Percentiles rank a stretch among this genome's conserved stretches.
Evolutionary conservation across 2,797 vertebrate genomes (phyloP).

Genomic region (Orestias chungarensis): DNA sequence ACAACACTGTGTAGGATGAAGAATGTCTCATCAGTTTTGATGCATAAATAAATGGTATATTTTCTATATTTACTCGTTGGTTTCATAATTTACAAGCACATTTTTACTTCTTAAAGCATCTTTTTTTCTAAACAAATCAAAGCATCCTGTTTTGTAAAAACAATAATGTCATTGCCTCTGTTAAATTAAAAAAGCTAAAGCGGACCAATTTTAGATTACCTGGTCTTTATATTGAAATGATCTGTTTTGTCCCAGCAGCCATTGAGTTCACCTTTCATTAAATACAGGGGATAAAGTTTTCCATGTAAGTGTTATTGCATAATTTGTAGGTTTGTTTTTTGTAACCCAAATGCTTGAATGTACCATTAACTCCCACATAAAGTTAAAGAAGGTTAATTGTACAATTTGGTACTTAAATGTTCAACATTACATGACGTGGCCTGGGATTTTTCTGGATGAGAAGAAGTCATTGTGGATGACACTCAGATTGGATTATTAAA

Average conservation of each 20-base stretch:
- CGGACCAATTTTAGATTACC: background rate
- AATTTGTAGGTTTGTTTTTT: background rate
- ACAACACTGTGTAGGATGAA: constrained; percentile 53
- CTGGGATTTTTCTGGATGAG: background rate
- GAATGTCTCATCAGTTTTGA: constrained; percentile 45
- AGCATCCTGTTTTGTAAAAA: background rate
- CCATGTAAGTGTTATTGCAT: background rate
- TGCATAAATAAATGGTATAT: constrained; percentile 22
- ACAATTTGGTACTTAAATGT: background rate
- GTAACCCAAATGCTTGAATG: background rate
- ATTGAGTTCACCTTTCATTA: background rate
- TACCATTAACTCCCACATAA: background rate
- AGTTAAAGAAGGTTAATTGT: background rate
- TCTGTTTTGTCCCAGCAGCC: background rate
- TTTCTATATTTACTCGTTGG: constrained; percentile 12
- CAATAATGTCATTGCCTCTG: background rate
- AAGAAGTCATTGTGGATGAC: background rate
- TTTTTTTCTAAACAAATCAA: background rate
- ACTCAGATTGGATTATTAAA: background rate
- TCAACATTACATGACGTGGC: background rate
- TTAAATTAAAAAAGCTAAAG: background rate
- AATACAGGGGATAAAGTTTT: background rate
- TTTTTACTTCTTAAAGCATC: background rate
- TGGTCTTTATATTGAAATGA: background rate
- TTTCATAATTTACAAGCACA: background rate